Evolutionary conservation across 1,140 invertebrate genomes (phyloP), one percentile per base, ranked within the genome.

Genomic region (Hesperophylax magnus): DNA sequence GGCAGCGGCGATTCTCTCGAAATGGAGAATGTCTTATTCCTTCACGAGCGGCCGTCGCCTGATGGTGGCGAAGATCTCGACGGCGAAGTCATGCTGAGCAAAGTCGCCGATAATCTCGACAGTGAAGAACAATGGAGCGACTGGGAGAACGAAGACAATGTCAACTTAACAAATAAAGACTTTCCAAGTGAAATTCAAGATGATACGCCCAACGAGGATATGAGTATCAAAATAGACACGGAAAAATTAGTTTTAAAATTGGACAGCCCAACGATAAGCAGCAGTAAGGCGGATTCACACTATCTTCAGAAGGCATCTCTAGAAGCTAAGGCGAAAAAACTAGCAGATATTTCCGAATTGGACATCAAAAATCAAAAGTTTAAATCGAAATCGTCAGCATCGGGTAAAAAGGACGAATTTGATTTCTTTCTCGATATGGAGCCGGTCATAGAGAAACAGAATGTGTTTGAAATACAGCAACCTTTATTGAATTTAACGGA

Each of bases 391-490:
- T 15, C 18, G 3, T 56, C 18, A 2, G 84, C 82, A 52, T 79
- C 82, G 20, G 84, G 85, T 4, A 88, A 91, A 20, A 87, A 88
- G 22, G 91, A 93, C 77, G 93, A 94, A 79, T 90, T 94, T 84
- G 94, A 96, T 85, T 96, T 95, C 83, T 96, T 96, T 85, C 93
- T 93, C 72, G 95, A 96, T 85, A 96, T 96, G 95, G 94, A 94
- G 84, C 95, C 95, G 7, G 91, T 95, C 6, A 96, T 96, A 84
- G 91, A 94, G 65, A 93, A 92, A 83, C 90, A 92, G 11, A 91
- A 90, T 56, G 86, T 92, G 27, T 79, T 90, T 0, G 89, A 88
- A 60, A 83, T 92, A 39, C 85, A 88, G 54, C 85, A 87, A 63
- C 79, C 77, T 0, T 69, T 17, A 15, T 61, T 61, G 24, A 61